Evolutionary conservation across 2,888 invertebrate species (phyloP), one percentile per base, ranked within the genome.

Genomic region (Pterostichus madidus): DNA sequence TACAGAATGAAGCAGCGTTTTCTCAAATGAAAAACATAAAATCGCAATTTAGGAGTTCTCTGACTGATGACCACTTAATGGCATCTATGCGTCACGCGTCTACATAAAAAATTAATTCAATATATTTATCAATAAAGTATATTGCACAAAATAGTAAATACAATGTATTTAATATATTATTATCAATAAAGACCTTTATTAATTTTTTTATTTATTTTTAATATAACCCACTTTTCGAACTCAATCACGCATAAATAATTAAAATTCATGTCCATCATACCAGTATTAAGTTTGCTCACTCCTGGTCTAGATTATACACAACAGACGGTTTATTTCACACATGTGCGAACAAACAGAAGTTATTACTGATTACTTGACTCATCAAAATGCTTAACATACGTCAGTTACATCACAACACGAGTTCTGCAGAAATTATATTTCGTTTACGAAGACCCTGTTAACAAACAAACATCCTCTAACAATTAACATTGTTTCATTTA

Each of bases 201-300:
- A 77, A 77, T n/a, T 53, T 53, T 77, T 77, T 77, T 53, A 77
- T 77, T 77, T 77, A 53, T 77, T 77, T 77, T 53, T 77, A 77
- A 77, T 77, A 53, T 77, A 77, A 77, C 77, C 77, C 77, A 77
- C 53, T 77, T 77, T 56, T 52, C 77, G 77, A 64, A 64, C n/a
- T 49, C 49, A 24, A 80, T 80, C 71, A 68, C 71, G 80, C 71
- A 75, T 81, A 73, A 81, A 73, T 39, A 75, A 81, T 31, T 52
- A 81, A 73, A 81, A 81, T 73, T 75, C 52, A 81, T 73, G 81
- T 81, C 75, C 59, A 80, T 79, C 61, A 61, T 61, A 61, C 79
- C 79, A 79, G 79, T 61, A 61, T 61, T 79, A 79, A 79, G 79
- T 79, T 79, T 79, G 61, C 61, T 61, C 79, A 79, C 59, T 61